Percentiles rank a stretch among this genome's conserved stretches.
These are phyloP conservation scores for Tichodroma muraria DNA, from an alignment of 2,113 vertebrate genomes.

Conservation along the genomic window DNA sequence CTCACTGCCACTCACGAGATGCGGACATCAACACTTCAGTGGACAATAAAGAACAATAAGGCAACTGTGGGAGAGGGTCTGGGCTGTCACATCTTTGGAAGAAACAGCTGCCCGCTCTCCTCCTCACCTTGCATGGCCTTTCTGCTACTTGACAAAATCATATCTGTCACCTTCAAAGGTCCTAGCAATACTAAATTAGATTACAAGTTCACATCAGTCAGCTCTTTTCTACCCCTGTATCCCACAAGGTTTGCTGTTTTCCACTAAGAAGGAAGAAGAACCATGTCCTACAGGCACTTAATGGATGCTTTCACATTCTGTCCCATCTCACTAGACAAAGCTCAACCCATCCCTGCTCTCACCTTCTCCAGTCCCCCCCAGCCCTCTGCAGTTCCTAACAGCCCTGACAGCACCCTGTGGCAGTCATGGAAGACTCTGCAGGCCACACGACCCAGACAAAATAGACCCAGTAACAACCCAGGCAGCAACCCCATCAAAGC, in stretches of 20 bases:
- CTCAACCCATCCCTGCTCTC: neutral
- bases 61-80: neutral
- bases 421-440: neutral
- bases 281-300: neutral
- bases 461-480: neutral
- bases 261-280: neutral
- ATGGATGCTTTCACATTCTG: neutral
- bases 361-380: rapidly evolving
- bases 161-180: neutral
- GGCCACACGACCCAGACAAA: rapidly evolving
- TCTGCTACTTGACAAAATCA: neutral
- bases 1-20: rapidly evolving
- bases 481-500: neutral
- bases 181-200: neutral
- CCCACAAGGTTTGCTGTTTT: neutral
- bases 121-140: neutral
- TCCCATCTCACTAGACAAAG: neutral
- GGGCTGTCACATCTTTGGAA: neutral
- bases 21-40: too few relatives aligned
- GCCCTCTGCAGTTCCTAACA: neutral
- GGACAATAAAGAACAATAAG: neutral
- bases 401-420: neutral
- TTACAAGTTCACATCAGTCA: neutral
- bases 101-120: neutral
- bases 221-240: neutral